Evolutionary conservation across 2,797 vertebrate genomes (phyloP).

Genomic region (Pseudochirops cupreus): DNA sequence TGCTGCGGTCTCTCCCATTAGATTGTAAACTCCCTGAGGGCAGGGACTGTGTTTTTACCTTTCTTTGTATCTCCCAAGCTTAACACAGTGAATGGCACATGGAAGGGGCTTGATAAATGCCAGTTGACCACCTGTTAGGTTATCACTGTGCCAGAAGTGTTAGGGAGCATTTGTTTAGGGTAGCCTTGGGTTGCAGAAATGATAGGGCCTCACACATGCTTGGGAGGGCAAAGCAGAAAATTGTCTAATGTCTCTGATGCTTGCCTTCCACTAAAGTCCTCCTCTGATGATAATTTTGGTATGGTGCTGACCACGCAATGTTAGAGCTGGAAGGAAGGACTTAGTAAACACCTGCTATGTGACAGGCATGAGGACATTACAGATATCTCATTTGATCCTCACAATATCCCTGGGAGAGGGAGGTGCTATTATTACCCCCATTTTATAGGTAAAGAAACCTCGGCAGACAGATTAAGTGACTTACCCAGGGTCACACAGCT

Average conservation of each 20-base stretch:
- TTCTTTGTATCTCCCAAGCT: background rate
- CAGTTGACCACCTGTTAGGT: background rate
- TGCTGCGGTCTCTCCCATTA: background rate
- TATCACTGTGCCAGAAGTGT: background rate
- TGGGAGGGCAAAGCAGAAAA: background rate
- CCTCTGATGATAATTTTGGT: no score
- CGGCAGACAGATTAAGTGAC: background rate
- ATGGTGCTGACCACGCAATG: no score
- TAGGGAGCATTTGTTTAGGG: background rate
- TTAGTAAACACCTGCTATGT: background rate
- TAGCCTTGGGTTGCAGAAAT: background rate
- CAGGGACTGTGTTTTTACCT: background rate
- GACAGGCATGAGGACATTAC: background rate
- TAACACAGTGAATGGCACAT: background rate
- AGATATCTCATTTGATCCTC: no score
- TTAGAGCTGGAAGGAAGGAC: background rate
- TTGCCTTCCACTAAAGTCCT: no score
- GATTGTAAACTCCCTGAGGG: background rate
- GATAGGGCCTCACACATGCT: background rate
- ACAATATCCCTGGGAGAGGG: background rate
- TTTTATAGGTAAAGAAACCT: background rate
- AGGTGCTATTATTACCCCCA: background rate
- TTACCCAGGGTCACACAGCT: background rate
- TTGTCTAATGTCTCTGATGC: background rate
- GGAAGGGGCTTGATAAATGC: background rate